A percentile compares a stretch with the other conserved stretches of the same genome.
These are phyloP conservation scores for Conomelus anceps DNA, from an alignment of 2,888 invertebrate genomes.

Conservation along the genomic window DNA sequence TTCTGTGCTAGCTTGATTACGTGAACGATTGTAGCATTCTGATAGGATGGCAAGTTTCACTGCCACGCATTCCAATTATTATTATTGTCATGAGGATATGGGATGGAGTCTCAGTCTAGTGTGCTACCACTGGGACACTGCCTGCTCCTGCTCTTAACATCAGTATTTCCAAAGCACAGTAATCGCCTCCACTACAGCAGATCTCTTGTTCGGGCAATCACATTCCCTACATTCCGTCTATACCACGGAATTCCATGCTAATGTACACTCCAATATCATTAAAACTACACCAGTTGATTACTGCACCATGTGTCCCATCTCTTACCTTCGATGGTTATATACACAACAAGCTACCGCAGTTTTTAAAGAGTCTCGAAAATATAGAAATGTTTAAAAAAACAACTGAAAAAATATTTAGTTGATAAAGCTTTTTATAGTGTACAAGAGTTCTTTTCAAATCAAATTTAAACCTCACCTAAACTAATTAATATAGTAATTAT, in stretches of 20 bases:
- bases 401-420: too few species aligned
- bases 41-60: background rate
- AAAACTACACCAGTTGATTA: background rate
- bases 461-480: too few species aligned
- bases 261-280: background rate
- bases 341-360: too few species aligned
- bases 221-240: background rate
- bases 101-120: background rate
- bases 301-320: too few species aligned
- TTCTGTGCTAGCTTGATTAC: background rate
- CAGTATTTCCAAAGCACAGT: background rate
- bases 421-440: too few species aligned
- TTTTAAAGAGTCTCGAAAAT: too few species aligned
- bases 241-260: background rate
- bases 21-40: background rate
- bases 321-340: too few species aligned
- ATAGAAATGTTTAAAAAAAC: too few species aligned
- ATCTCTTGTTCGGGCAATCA: background rate
- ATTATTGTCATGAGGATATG: background rate
- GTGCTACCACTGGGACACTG: background rate
- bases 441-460: too few species aligned
- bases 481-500: too few species aligned
- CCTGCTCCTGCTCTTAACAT: background rate
- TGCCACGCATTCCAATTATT: background rate
- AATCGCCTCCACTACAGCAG: background rate